A percentile compares a stretch with the other conserved stretches of the same genome.
phyloP scores from a whole-genome alignment of 2,113 vertebrate genomes.

The Benitochromis conjunctus region DNA sequence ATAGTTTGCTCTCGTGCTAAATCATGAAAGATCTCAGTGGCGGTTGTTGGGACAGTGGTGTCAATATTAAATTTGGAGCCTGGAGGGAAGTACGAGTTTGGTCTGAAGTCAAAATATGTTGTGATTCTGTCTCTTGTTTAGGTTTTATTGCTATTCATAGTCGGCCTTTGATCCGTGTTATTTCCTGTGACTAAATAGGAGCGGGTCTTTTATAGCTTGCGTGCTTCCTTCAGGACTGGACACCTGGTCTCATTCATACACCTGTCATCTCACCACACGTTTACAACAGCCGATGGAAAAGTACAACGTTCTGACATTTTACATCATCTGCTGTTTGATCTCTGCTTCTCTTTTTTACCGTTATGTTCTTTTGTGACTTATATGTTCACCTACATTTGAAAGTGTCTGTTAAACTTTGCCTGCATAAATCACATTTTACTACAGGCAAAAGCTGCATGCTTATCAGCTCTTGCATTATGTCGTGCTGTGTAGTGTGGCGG shows the following conservation, averaged over 20 bases:
- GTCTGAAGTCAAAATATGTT: background rate
- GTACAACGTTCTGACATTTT: background rate
- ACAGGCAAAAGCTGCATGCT: background rate
- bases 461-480: background rate
- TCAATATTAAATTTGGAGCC: background rate
- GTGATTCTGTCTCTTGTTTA: constrained; percentile 25
- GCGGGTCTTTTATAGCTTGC: background rate
- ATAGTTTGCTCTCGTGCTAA: background rate
- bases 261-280: background rate
- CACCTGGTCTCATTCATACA: constrained; percentile 32
- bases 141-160: constrained; percentile 46
- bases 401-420: background rate
- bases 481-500: background rate
- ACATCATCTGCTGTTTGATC: background rate
- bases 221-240: constrained; percentile 37
- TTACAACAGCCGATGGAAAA: background rate
- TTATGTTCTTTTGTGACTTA: background rate
- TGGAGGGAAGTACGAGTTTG: background rate
- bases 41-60: background rate
- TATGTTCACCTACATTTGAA: background rate
- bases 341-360: background rate
- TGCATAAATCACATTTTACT: background rate
- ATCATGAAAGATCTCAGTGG: background rate
- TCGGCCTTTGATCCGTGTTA: constrained; percentile 45
- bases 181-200: constrained; percentile 49